Base-by-base conservation (phyloP, 2,113 vertebrate species). In the Neotoma lepida region DNA sequence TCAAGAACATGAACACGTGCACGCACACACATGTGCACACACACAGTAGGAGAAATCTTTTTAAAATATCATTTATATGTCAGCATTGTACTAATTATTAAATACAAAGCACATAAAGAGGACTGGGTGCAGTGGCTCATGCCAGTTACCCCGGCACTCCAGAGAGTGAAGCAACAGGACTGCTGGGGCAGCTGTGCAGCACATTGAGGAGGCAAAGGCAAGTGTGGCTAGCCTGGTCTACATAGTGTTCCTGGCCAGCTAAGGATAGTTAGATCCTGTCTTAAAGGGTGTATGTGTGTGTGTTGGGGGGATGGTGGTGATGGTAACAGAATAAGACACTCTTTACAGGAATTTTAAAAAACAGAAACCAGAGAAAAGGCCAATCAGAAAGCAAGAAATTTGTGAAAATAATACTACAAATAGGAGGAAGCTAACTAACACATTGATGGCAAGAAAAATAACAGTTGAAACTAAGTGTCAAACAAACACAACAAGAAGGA, bases 401-500 rank as follows among this genome's bases (percentile, higher is more conserved):
- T 46, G 39, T 85, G 41, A 46, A 85, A 64, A 22, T 64, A 84
- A 44, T 33, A 28, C 61, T 85, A 35, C 82, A 85, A 64, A 85
- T 64, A 85, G 61, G 33, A 86, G 44, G 3, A 68, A 51, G 30
- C 44, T 30, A 76, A 88, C 51, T 56, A 70, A 93, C 78, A 85
- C 26, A 86, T 9, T 35, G 39, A 94, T 39, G 70, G 17, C 9
- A 94, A 89, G 41, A 92, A 94, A 95, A 91, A 30, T 61, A 82
- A 91, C 51, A 66, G 66, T 80, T 92, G 64, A 87, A 86, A 92
- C 22, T 51, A 86, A 89, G 77, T 63, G 41, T 95, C 68, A 74
- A 96, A 89, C 77, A 58, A 87, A 93, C 90, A 33, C 44, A 88
- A 78, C 9, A 90, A 80, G 41, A 94, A 91, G 85, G 41, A 94